phyloP scores from a whole-genome alignment of 2,888 invertebrate genomes.

The Halictus ligatus region DNA sequence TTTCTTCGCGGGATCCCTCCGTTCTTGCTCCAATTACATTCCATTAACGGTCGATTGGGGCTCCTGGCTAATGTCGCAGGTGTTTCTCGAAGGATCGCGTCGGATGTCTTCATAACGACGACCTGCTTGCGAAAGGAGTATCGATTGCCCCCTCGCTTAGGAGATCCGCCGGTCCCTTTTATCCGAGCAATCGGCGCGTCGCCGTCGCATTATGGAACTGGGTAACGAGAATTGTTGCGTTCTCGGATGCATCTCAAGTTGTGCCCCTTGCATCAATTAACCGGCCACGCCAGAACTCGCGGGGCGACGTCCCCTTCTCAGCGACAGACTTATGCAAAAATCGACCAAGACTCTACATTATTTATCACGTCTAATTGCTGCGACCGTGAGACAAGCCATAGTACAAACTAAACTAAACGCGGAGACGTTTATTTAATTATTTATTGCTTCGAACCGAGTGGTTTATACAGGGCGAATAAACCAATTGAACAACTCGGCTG shows the following conservation, averaged over 20 bases:
- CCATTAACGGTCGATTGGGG: slow-evolving; percentile 6
- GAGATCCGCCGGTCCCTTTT: slow-evolving; percentile 21
- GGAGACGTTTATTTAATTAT: no score
- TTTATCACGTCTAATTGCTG: no score
- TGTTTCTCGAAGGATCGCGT: not conserved
- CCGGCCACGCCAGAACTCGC: not conserved
- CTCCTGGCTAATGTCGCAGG: slow-evolving; percentile 13
- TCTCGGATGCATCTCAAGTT: slow-evolving; percentile 16
- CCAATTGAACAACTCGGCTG: no score
- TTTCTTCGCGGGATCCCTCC: slow-evolving; percentile 15
- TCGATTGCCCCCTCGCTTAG: slow-evolving; percentile 11
- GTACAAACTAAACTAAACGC: no score
- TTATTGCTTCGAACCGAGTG: no score
- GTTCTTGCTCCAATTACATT: slow-evolving; percentile 38
- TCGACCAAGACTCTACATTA: no score
- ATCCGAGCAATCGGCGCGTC: slow-evolving; percentile 23
- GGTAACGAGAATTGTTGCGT: slow-evolving; percentile 25
- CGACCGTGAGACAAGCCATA: no score
- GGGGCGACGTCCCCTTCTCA: not conserved
- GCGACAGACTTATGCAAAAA: not conserved
- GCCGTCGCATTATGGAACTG: slow-evolving; percentile 36
- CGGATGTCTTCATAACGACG: slow-evolving; percentile 14
- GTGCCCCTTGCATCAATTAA: slow-evolving; percentile 16
- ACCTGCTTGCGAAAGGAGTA: slow-evolving; percentile 23
- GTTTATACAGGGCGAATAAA: no score